Base-by-base conservation (phyloP, 2,113 vertebrate species). In the Psittacus erithacus region DNA sequence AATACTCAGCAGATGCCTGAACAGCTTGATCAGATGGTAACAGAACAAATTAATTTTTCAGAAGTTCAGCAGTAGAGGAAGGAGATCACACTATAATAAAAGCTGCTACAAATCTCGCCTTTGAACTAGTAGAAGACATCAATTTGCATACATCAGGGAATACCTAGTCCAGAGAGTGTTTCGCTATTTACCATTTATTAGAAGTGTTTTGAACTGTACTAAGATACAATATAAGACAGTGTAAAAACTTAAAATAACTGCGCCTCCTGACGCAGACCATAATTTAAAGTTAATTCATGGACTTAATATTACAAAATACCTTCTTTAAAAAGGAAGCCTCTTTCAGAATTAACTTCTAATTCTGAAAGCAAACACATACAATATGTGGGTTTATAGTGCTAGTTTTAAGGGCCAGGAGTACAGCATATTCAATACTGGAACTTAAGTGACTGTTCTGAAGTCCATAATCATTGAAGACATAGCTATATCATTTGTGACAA, bases 41-140 rank as follows among this genome's bases (percentile, higher is more conserved):
- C 68, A 88, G 95, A 86, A 96, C 88, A 95, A 92, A 94, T 88
- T 74, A 69, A 94, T 95, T 91, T 95, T 83, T 92, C 79, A 95
- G 47, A 85, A 94, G 87, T 87, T 90, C 65, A 71, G 91, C 85
- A 2, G 3, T 63, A 88, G 14, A 53, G 82, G 62, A 83, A 74
- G 39, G 74, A 81, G 62, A 71, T 88, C 75, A 68, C 16, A 6
- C 62, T 57, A 20, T 27, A 92, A 86, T 47, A 94, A 92, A 89
- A 96, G 75, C 92, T 83, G 55, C 55, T 92, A 77, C 39, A 92
- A 92, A 81, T 86, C 73, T 63, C 85, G 63, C 35, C 83, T 95
- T 88, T 91, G 90, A 97, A 92, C 69, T 60, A 89, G 46, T 67
- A 82, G 88, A 91, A 96, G 69, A 46, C 65, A 67, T 38, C 65